phyloP scores from a whole-genome alignment of 2,888 invertebrate genomes.

The Campoletis raptor region DNA sequence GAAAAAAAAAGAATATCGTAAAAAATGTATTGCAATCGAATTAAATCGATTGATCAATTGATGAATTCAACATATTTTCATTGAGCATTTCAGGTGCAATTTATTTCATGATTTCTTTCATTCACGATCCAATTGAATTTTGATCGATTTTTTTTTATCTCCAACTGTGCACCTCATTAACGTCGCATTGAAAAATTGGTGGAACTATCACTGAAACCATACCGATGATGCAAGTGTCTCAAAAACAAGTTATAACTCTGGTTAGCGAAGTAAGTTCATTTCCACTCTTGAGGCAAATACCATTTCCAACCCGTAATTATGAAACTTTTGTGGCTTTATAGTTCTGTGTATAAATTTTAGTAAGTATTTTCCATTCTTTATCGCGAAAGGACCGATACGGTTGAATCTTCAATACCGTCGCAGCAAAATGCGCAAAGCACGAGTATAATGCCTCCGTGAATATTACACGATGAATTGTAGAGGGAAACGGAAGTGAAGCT shows the following conservation, averaged over 20 bases:
- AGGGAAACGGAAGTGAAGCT: slow-evolving; percentile 23
- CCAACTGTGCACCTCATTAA: not conserved
- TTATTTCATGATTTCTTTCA: not conserved
- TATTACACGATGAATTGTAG: slow-evolving; percentile 48
- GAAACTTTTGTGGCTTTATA: not conserved
- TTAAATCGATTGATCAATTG: too few relatives aligned
- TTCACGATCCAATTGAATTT: not conserved
- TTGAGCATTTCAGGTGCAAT: not conserved
- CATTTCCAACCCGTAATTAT: not conserved
- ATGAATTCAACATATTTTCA: not conserved
- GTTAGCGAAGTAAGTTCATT: slow-evolving; percentile 21
- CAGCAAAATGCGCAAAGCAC: not conserved
- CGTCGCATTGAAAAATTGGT: not conserved
- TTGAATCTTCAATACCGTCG: not conserved
- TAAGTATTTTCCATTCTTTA: not conserved
- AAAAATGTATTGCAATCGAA: too few relatives aligned
- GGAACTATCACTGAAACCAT: not conserved
- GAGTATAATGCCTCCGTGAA: slow-evolving; percentile 45
- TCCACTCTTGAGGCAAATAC: not conserved
- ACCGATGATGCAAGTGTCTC: not conserved
- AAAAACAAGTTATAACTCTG: not conserved
- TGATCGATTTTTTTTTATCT: not conserved
- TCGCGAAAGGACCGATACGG: not conserved
- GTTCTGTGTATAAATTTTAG: not conserved
- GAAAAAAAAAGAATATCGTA: too few relatives aligned